Evolutionary conservation across 2,888 invertebrate genomes (phyloP), one percentile per base, ranked within the genome.

Genomic region (Myopa tessellatipennis): DNA sequence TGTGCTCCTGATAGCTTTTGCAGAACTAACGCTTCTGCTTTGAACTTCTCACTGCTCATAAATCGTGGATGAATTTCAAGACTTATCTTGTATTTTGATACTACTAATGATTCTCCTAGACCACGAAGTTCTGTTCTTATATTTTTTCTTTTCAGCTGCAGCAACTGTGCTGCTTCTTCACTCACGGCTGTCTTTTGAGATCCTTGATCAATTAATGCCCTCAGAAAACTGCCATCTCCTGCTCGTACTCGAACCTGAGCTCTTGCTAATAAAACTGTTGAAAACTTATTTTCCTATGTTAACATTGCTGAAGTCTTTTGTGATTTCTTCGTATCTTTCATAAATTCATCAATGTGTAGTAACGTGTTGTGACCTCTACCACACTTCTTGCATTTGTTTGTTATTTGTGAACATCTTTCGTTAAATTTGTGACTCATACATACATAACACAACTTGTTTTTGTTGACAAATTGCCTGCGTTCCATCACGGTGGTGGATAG

Each of bases 191-290:
- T 26, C 2, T 26, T 26, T 26, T 26, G 26, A 1, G 26, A 26
- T 55, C 55, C 55, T 55, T 55, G 55, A 55, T 75, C 75, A 14
- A 75, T 68, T 18, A 75, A 55, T 34, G 75, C 75, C 18, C 63
- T 55, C 14, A 75, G 50, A 3, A 38, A 38, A 12, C 55, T 63
- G 4, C 18, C 36, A 12, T 75, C 75, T 55, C n/a, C 67, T 68
- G 26, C 34, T 34, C 58, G 55, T n/a, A 4, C 50, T 6, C 4
- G 50, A 16, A 14, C 55, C 55, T 55, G 55, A 55, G 55, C 55
- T 55, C 2, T 55, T 55, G 10, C 55, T 16, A 55, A 16, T 16
- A 55, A 55, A 55, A 55, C 55, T 55, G 55, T 55, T 55, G 16
- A 55, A 55, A 14, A 14, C 12, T 55, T 55, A 55, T 55, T 3